Evolutionary conservation across 2,113 vertebrate species (phyloP), one percentile per base, ranked within the genome.

Genomic region (Cavia aperea): DNA sequence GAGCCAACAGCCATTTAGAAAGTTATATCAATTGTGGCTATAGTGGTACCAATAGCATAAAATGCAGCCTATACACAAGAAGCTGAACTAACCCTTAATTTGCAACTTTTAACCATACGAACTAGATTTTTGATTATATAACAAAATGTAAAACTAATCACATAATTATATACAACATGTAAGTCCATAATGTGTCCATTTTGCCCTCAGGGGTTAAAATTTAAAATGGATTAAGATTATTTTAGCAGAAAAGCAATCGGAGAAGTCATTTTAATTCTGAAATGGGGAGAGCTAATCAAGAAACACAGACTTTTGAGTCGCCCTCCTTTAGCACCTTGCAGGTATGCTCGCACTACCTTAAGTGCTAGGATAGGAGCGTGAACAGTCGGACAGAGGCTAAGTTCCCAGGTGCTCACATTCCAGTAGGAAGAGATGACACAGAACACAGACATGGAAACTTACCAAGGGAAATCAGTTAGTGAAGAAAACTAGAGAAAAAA

Each of bases 181-280:
- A 54, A 54, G 51, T 54, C 11, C 51, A 54, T 54, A 54, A 54
- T 54, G 51, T 54, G 51, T 12, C 51, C 10, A 12, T 54, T 54
- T 54, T 54, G 51, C 51, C 8, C 51, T 54, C 51, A 54, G 51
- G 51, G 51, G 11, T 54, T 54, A 54, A 54, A 54, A 54, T 54
- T 54, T 54, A 54, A 54, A 54, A 54, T 54, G 51, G 51, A 12
- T 54, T 54, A 54, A 85, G 11, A 43, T 43, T 21, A 5, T 62
- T 79, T 77, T 62, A 58, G 31, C 21, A 79, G 62, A 86, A 70
- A 36, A 26, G 9, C 72, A 70, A 66, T 39, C 62, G 43, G 5
- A 81, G 85, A 68, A 65, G 39, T n/a, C n/a, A 79, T 90, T 90
- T 93, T 26, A 79, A 46, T 39, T 85, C 43, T 90, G 77, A 18